Conservation (phyloP, 2,113 vertebrate species). For the Sula dactylatra region DNA sequence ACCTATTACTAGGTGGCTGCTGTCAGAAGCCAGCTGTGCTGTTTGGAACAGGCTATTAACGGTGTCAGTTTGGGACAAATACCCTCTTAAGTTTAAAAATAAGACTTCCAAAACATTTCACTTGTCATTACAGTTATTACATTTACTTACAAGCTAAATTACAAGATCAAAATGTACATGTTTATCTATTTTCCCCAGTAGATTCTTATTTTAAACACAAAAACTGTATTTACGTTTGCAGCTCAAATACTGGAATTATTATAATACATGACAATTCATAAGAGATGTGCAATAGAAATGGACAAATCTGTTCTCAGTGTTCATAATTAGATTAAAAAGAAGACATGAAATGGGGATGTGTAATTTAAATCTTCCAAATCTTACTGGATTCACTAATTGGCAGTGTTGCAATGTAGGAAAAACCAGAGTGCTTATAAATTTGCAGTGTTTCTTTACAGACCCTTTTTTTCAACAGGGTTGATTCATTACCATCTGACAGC, state of each 20-base stretch:
- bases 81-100: background rate
- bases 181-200: background rate
- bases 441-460: background rate
- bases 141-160: background rate
- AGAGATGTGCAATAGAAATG: background rate
- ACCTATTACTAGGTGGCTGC: background rate
- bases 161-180: background rate
- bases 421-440: background rate
- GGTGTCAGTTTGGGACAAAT: background rate
- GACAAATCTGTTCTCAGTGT: background rate
- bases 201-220: background rate
- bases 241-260: background rate
- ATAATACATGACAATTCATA: background rate
- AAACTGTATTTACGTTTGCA: background rate
- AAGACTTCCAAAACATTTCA: background rate
- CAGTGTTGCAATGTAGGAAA: background rate
- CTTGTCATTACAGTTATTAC: background rate
- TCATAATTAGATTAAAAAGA: background rate
- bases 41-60: background rate
- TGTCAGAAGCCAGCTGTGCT: background rate
- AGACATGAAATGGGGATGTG: background rate
- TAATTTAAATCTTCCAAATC: background rate
- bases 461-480: background rate
- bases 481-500: slow-evolving; percentile 2
- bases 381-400: background rate